A percentile compares a stretch with the other conserved stretches of the same genome.
Conservation (phyloP, 2,113 vertebrate species). For the Platichthys stellatus region DNA sequence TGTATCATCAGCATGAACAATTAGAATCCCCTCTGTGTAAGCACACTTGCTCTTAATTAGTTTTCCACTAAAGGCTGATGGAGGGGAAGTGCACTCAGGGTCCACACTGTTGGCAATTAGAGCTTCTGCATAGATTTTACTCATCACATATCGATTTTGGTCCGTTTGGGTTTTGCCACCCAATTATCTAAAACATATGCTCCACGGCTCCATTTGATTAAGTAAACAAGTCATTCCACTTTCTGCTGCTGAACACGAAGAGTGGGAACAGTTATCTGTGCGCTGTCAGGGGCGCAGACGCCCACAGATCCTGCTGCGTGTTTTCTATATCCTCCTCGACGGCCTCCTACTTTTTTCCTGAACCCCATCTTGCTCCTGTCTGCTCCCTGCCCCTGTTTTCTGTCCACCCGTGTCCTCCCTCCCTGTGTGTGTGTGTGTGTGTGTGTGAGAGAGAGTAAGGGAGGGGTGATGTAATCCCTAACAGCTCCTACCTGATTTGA, state of each 20-base stretch:
- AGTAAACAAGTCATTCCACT: background rate
- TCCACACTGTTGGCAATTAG: background rate
- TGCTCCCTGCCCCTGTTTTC: slow-evolving; percentile 70
- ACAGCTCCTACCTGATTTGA: slow-evolving; percentile 59
- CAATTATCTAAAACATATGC: too few species aligned
- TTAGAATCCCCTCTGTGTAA: slow-evolving; percentile 19
- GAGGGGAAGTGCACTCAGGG: background rate
- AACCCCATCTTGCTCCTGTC: slow-evolving; percentile 66
- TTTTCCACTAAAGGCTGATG: slow-evolving; percentile 13
- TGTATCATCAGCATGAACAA: background rate
- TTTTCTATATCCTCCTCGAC: slow-evolving; percentile 63
- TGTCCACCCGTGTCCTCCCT: slow-evolving; percentile 61
- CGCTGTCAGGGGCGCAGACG: slow-evolving; percentile 5
- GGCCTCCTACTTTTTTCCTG: slow-evolving; percentile 48
- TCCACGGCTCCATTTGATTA: too few species aligned
- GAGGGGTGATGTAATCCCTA: slow-evolving; percentile 69
- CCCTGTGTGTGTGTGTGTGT: slow-evolving; percentile 8
- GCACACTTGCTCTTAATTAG: slow-evolving; percentile 18
- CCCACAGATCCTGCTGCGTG: slow-evolving; percentile 46
- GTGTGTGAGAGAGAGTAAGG: background rate
- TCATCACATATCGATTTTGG: background rate
- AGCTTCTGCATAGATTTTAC: background rate
- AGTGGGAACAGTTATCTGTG: slow-evolving; percentile 24
- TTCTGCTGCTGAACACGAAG: slow-evolving; percentile 5
- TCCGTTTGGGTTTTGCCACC: background rate